A percentile compares a stretch with the other conserved stretches of the same genome.
Evolutionary conservation across 2,888 invertebrate species (phyloP).

Genomic region (Pandemis corylana): DNA sequence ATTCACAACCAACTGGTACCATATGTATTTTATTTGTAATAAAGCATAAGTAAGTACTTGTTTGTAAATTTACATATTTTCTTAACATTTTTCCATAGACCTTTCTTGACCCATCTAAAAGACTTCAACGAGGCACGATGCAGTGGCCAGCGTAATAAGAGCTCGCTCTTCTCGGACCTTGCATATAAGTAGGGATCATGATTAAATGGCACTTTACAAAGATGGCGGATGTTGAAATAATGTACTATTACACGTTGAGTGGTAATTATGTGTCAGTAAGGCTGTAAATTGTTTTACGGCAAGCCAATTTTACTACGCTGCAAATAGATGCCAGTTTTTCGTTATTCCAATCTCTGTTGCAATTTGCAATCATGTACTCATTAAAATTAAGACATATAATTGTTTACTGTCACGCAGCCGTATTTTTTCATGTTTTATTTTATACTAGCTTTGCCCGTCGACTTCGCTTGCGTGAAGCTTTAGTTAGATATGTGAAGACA

Average conservation of each 20-base stretch:
- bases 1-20: no score
- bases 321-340: neutral
- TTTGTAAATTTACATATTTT: constrained; percentile 29
- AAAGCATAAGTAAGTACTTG: constrained; percentile 10
- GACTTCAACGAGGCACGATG: constrained; percentile 32
- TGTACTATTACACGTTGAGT: constrained; percentile 7
- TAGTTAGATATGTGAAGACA: no score
- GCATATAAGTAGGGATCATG: neutral
- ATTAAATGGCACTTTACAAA: constrained; percentile 9
- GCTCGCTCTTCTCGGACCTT: neutral
- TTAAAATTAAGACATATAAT: neutral
- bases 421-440: neutral
- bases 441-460: neutral
- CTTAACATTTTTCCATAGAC: constrained; percentile 45
- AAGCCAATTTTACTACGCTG: constrained; percentile 22
- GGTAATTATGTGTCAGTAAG: constrained; percentile 20
- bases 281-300: constrained; percentile 22
- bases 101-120: constrained; percentile 43
- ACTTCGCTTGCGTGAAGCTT: neutral
- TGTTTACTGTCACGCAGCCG: neutral
- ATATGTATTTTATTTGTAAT: no score
- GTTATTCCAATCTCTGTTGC: neutral
- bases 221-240: constrained; percentile 15
- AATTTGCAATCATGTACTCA: neutral
- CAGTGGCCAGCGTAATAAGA: neutral